phyloP scores from a whole-genome alignment of 2,888 invertebrate genomes.

The Eulithis testata region DNA sequence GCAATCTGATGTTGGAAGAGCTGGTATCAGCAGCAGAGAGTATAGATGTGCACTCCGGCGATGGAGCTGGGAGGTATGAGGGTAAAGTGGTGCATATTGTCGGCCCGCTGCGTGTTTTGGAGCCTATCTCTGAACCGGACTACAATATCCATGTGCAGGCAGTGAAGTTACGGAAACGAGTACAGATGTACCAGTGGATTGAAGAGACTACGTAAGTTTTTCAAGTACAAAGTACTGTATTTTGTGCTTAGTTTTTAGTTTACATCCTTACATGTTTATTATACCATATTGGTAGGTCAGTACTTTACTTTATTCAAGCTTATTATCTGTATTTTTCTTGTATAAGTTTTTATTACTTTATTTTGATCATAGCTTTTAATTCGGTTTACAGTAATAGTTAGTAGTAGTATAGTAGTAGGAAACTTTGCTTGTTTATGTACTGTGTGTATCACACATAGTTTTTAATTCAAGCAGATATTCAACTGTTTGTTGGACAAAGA shows the following conservation, averaged over 20 bases:
- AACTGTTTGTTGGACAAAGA: too few species aligned
- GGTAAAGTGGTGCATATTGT: constrained; percentile 91
- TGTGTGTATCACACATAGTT: too few species aligned
- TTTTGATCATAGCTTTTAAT: neutral
- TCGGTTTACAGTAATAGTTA: too few species aligned
- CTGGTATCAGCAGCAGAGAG: constrained; percentile 82
- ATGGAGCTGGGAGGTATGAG: constrained; percentile 87
- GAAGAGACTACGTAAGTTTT: constrained; percentile 87
- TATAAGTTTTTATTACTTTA: too few species aligned
- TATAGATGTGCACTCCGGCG: constrained; percentile 88
- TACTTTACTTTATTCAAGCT: too few species aligned
- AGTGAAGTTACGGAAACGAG: constrained; percentile 92
- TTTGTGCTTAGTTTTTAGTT: too few species aligned
- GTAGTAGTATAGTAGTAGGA: too few species aligned
- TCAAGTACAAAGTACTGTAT: neutral
- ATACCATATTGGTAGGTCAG: too few species aligned
- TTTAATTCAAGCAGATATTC: too few species aligned
- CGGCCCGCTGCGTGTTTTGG: constrained; percentile 89
- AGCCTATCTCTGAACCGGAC: constrained; percentile 93
- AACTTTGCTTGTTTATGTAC: too few species aligned
- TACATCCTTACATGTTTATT: too few species aligned
- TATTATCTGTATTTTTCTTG: too few species aligned
- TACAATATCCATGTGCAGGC: constrained; percentile 94
- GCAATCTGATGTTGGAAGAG: constrained; percentile 91
- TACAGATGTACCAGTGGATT: constrained; percentile 98